phyloP scores from a whole-genome alignment of 2,797 vertebrate species.

The Rhynchonycteris naso region DNA sequence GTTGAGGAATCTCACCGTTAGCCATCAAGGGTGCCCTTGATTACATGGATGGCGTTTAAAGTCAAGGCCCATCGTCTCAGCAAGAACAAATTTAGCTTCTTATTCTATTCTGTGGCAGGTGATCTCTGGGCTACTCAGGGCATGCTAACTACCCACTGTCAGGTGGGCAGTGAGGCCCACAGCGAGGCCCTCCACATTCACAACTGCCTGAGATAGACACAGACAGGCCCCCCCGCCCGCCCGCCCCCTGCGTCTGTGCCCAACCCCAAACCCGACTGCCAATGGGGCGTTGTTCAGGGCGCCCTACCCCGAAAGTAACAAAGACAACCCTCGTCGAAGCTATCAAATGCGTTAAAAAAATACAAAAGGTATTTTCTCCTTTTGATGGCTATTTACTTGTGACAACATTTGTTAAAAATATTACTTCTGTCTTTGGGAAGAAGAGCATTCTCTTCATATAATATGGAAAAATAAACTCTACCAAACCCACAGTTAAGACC shows the following conservation, averaged over 20 bases:
- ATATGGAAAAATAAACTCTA: slow-evolving; percentile 87
- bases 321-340: slow-evolving; percentile 69
- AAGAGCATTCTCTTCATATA: slow-evolving; percentile 80
- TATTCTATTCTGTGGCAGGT: not conserved
- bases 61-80: not conserved
- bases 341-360: slow-evolving; percentile 81
- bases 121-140: not conserved
- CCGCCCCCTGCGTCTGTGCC: too few species aligned
- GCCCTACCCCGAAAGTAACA: slow-evolving; percentile 51
- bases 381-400: slow-evolving; percentile 80
- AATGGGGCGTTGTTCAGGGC: not conserved
- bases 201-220: not conserved
- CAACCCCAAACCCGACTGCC: not conserved
- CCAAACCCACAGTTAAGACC: slow-evolving; percentile 62
- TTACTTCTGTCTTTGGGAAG: slow-evolving; percentile 85
- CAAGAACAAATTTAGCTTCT: not conserved
- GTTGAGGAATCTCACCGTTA: not conserved
- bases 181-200: not conserved
- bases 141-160: not conserved
- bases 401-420: slow-evolving; percentile 87
- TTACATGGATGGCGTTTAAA: not conserved
- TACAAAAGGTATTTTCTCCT: slow-evolving; percentile 82
- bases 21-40: not conserved
- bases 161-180: not conserved
- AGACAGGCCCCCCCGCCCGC: not conserved